Evolutionary conservation across 2,113 vertebrate genomes (phyloP), one percentile per base, ranked within the genome.

Genomic region (Odobenus rosmarus): DNA sequence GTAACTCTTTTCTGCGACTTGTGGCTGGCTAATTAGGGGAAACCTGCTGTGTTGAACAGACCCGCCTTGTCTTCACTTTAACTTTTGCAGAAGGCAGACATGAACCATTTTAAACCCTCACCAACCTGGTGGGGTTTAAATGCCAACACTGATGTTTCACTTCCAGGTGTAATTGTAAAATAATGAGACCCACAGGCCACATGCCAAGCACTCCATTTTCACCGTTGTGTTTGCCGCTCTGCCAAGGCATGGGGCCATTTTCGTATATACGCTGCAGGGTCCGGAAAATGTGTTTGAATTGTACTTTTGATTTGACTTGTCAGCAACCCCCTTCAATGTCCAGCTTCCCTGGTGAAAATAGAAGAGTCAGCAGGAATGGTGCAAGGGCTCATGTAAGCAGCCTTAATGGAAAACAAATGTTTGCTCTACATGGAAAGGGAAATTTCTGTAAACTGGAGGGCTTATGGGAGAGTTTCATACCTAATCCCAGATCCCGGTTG

Each of bases 1-100:
- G 79, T 98, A 96, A 93, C 90, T 98, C 76, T 98, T 97, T 76
- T n/a, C 61, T 93, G 77, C 18, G 67, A 74, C 95, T 51, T 95
- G 93, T 85, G 96, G 76, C 95, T 98, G 98, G 84, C 46, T 72
- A 96, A 90, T 96, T 97, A 95, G 96, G 80, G 97, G 95, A 95
- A 97, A 96, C 93, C 96, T 33, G 93, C 93, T 97, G 79, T 92
- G 88, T 94, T 98, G 98, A 96, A 95, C 61, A 81, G 71, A 81
- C n/a, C 21, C 77, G 59, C 49, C 89, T 97, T 98, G 88, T 88
- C 49, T 93, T 95, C 95, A 69, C 61, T 77, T 95, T 89, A 97
- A 83, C 69, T 97, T 98, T 97, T 95, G 59, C 55, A 88, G 86
- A 77, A 98, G 85, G 91, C 46, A 97, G 92, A 81, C 88, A 2